phyloP scores from a whole-genome alignment of 2,113 vertebrate species.

The Camelus bactrianus region DNA sequence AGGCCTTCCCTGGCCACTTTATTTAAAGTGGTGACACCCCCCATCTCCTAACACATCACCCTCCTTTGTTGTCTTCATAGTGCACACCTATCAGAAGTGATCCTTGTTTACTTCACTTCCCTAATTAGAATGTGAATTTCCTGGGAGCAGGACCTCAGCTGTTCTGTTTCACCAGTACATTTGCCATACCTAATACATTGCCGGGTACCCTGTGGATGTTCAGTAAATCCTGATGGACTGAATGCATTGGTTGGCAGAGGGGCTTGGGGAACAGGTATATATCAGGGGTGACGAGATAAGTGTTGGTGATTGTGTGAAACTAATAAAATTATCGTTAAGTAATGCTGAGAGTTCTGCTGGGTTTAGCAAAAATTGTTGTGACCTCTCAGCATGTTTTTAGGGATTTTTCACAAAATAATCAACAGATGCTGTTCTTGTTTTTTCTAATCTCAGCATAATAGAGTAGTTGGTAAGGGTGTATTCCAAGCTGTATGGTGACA shows the following conservation, averaged over 20 bases:
- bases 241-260: not conserved
- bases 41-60: not conserved
- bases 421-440: slow-evolving; percentile 9
- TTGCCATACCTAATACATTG: not conserved
- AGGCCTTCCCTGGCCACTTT: not conserved
- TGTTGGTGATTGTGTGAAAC: not conserved
- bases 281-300: not conserved
- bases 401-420: slow-evolving; percentile 54
- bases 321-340: not conserved
- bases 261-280: no score
- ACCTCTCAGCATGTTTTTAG: slow-evolving; percentile 27
- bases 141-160: not conserved
- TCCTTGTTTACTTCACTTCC: not conserved
- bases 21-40: not conserved
- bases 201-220: not conserved
- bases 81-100: not conserved
- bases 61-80: not conserved
- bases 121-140: not conserved
- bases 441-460: not conserved
- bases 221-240: not conserved
- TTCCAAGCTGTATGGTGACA: not conserved
- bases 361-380: not conserved
- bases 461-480: not conserved
- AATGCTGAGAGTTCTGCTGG: not conserved
- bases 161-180: not conserved